Base-by-base conservation (phyloP, 1,140 invertebrate genomes). In the Triops longicaudatus region DNA sequence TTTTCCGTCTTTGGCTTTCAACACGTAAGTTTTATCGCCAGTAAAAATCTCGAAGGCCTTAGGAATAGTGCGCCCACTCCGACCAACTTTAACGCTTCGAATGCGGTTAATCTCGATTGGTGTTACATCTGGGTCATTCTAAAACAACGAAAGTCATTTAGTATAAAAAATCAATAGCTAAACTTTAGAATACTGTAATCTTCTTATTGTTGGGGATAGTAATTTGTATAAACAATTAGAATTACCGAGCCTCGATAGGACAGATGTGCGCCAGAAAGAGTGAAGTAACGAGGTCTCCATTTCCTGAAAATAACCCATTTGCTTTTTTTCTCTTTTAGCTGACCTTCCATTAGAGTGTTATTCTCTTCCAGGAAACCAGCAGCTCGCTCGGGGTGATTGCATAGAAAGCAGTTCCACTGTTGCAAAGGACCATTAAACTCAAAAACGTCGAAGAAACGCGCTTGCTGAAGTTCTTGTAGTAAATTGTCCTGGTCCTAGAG, bases 11-110 rank as follows among this genome's bases (percentile, higher is more conserved):
- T 94, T 95, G 7, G 95, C 94, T 86, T 97, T 97, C 75, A 97
- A 88, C 81, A 96, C 93, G 80, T 95, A 89, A 10, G 92, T 93
- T 82, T 94, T 92, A 83, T 97, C 93, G 73, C 92, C 92, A 1
- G 95, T 97, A 84, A 97, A 97, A 79, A 98, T 97, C 87, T 98
- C 95, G 86, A 98, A 97, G 1, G 95, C 94, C 85, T 94, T 95
- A 11, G 95, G 94, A 82, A 97, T 95, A 82, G 94, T 94, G 75
- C 93, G 88, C 73, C 91, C 92, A 26, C 91, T 91, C 76, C 92
- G 86, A 1, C 90, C 91, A 10, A 96, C 95, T 83, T 96, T 94
- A 1, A 98, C 94, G 79, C 92, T 95, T 42, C 94, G 89, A 77
- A 98, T 96, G 85, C 96, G 93, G 83, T 95, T 92, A 0, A 98